A percentile compares a stretch with the other conserved stretches of the same genome.
Conservation (phyloP, 2,888 invertebrate genomes). For the Leucoptera coffeella region DNA sequence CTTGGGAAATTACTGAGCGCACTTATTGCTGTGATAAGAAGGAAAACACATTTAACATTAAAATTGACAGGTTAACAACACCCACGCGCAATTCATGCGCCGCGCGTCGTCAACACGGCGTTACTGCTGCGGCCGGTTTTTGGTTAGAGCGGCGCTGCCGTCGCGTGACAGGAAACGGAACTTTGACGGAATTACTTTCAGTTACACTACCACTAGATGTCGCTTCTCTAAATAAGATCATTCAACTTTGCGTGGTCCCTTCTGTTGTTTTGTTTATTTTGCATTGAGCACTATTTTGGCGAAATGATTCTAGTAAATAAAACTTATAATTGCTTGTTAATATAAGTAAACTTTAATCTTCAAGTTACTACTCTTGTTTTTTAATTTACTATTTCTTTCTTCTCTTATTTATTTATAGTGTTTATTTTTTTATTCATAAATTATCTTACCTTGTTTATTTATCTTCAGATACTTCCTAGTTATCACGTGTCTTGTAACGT, state of each 20-base stretch:
- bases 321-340: no score
- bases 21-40: conserved; percentile 27
- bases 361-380: no score
- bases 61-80: conserved; percentile 32
- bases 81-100: conserved; percentile 40
- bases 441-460: no score
- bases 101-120: conserved; percentile 50
- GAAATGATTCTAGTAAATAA: no score
- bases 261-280: no score
- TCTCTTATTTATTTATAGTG: no score
- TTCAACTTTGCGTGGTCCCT: conserved; percentile 6
- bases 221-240: conserved; percentile 11
- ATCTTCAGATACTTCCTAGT: no score
- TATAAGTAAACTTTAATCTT: no score
- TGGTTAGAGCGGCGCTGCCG: conserved; percentile 33
- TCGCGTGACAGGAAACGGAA: conserved; percentile 13
- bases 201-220: conserved; percentile 19
- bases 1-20: conserved; percentile 14
- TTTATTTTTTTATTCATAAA: no score
- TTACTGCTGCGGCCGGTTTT: conserved; percentile 36
- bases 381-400: no score
- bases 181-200: conserved; percentile 10
- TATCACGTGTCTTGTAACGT: no score
- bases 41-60: conserved; percentile 35
- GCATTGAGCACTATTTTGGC: no score